A percentile compares a stretch with the other conserved stretches of the same genome.
Evolutionary conservation across 1,140 invertebrate genomes (phyloP).

Genomic region (Lineus longissimus): DNA sequence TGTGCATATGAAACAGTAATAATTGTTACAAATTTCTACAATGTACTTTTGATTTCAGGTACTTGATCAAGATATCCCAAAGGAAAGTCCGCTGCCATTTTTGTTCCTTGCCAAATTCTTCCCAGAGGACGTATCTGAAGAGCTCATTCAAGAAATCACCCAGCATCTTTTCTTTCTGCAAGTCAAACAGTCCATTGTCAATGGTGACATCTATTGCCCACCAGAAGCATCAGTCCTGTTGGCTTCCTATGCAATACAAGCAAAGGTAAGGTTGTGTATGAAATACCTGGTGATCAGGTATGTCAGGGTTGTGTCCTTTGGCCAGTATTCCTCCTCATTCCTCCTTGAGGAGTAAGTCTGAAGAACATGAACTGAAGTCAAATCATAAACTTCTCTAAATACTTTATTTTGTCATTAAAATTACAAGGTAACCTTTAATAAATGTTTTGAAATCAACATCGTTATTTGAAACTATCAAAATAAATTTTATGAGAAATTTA

Average conservation of each 20-base stretch:
- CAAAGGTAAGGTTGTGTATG: constrained; percentile 62
- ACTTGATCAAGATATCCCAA: constrained; percentile 59
- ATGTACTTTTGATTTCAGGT: no score
- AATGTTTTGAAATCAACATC: no score
- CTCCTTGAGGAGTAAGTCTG: neutral
- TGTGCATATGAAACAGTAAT: no score
- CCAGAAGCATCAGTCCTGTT: constrained; percentile 95
- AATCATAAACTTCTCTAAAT: no score
- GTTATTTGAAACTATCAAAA: no score
- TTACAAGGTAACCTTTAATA: no score
- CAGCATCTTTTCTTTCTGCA: constrained; percentile 94
- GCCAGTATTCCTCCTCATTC: neutral
- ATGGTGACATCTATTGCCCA: constrained; percentile 96
- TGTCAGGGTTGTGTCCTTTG: neutral
- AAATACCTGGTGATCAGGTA: no score
- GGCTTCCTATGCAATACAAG: constrained; percentile 97
- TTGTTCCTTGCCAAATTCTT: constrained; percentile 99
- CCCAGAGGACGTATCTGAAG: constrained; percentile 98
- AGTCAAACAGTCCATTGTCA: constrained; percentile 96
- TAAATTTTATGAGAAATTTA: no score
- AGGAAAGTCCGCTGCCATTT: constrained; percentile 95
- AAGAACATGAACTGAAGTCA: neutral
- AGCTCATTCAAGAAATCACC: constrained; percentile 98
- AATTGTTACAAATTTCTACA: no score
- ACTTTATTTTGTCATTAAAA: no score